Percentiles rank a stretch among this genome's conserved stretches.
Evolutionary conservation across 92 coral and sea anemone genomes (phyloP).

Genomic region (Meandrina meandrites): DNA sequence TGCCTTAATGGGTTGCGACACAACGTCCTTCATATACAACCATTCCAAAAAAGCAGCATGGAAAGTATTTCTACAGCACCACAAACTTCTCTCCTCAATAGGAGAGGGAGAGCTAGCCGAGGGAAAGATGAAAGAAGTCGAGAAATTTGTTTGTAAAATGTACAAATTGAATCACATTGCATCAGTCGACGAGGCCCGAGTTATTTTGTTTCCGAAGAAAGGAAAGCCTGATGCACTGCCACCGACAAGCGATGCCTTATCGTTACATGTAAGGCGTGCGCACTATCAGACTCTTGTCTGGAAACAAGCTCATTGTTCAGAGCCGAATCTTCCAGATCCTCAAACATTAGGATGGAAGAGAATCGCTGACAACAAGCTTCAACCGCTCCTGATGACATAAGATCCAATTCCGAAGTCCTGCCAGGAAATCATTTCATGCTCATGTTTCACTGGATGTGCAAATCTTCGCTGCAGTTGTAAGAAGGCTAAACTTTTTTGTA

Average conservation of each 20-base stretch:
- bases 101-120: constrained; percentile 47
- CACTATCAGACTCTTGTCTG: constrained; percentile 39
- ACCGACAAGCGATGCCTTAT: constrained; percentile 51
- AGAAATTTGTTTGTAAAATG: constrained; percentile 54
- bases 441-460: constrained; percentile 54
- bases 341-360: background rate
- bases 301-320: constrained; percentile 44
- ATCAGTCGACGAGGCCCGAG: constrained; percentile 37
- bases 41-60: constrained; percentile 33
- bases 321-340: constrained; percentile 40
- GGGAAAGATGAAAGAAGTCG: constrained; percentile 40
- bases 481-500: background rate
- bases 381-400: constrained; percentile 52
- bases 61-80: constrained; percentile 23
- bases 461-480: constrained; percentile 46
- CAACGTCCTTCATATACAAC: constrained; percentile 46
- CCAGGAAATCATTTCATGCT: constrained; percentile 61
- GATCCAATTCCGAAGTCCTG: constrained; percentile 59
- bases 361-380: constrained; percentile 37
- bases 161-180: constrained; percentile 40
- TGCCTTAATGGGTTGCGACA: constrained; percentile 52
- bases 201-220: background rate
- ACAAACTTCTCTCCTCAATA: constrained; percentile 38
- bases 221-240: background rate
- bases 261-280: constrained; percentile 33